Evolutionary conservation across 2,113 vertebrate genomes (phyloP).

Genomic region (Thalassoma bifasciatum): DNA sequence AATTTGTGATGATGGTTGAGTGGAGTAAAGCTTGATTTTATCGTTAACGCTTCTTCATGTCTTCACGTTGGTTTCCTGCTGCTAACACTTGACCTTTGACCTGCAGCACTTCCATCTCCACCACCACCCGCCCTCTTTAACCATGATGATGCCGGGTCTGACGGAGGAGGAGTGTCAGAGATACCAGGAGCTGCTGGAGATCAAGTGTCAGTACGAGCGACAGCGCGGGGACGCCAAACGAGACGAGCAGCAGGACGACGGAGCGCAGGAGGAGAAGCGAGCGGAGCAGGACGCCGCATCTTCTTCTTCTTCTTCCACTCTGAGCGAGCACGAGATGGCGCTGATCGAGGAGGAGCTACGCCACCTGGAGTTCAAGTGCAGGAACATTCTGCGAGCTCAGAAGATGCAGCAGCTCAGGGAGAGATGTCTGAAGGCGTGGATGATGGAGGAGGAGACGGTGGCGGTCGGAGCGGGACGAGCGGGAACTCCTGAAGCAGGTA

Average conservation of each 20-base stretch:
- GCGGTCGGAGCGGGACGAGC: constrained; percentile 52
- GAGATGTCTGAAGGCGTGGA: constrained; percentile 89
- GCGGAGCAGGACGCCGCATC: constrained; percentile 1
- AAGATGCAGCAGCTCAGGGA: constrained; percentile 91
- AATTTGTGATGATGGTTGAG: too few relatives aligned
- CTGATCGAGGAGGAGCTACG: constrained; percentile 89
- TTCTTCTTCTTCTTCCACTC: constrained; percentile 30
- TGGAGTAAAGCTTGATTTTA: too few relatives aligned
- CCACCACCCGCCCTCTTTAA: constrained; percentile 52
- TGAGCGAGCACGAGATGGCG: constrained; percentile 84
- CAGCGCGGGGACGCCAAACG: too few relatives aligned
- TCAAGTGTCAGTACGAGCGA: constrained; percentile 86
- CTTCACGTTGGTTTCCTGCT: neutral
- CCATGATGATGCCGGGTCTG: constrained; percentile 82
- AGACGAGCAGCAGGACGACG: constrained; percentile 11
- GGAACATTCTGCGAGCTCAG: constrained; percentile 88
- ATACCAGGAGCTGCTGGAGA: constrained; percentile 87
- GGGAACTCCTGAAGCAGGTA: constrained; percentile 41
- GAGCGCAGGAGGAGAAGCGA: constrained; percentile 4
- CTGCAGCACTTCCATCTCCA: constrained; percentile 49
- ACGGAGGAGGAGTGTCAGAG: constrained; percentile 87
- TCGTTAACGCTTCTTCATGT: too few relatives aligned
- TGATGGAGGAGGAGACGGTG: constrained; percentile 84
- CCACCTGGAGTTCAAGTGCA: constrained; percentile 91
- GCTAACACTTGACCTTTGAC: constrained; percentile 18